Conservation (phyloP, 2,888 invertebrate species). For the Cantharis rustica region DNA sequence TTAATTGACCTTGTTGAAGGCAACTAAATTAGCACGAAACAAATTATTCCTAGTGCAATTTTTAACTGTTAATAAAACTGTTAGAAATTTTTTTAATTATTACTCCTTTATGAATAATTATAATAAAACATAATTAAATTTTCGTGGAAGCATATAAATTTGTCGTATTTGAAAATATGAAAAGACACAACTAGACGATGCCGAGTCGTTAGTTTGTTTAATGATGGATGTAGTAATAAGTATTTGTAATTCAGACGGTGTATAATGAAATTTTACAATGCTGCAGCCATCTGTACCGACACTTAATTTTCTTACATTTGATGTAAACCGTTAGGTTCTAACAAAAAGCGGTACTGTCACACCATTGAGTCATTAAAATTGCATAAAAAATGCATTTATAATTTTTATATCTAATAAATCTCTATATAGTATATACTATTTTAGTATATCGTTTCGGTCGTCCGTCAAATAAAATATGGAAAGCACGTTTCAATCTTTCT, state of each 20-base stretch:
- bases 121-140: not conserved
- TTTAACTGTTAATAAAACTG: not conserved
- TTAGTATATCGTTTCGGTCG: not conserved
- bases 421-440: not conserved
- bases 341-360: not conserved
- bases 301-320: not conserved
- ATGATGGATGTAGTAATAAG: not conserved
- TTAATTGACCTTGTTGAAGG: not conserved
- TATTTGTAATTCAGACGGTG: not conserved
- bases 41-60: not conserved
- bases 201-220: not conserved
- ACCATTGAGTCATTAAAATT: not conserved
- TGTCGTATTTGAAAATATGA: not conserved
- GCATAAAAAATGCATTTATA: not conserved
- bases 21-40: not conserved
- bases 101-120: not conserved
- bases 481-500: too few species aligned
- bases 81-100: not conserved
- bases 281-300: not conserved
- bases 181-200: not conserved
- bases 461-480: not conserved
- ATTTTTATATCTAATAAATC: not conserved
- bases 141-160: not conserved
- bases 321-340: not conserved
- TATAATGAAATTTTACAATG: not conserved